Conservation (phyloP, 37 sponge, comb jelly and placozoan genomes). For the Halisarca cf. caerulea region DNA sequence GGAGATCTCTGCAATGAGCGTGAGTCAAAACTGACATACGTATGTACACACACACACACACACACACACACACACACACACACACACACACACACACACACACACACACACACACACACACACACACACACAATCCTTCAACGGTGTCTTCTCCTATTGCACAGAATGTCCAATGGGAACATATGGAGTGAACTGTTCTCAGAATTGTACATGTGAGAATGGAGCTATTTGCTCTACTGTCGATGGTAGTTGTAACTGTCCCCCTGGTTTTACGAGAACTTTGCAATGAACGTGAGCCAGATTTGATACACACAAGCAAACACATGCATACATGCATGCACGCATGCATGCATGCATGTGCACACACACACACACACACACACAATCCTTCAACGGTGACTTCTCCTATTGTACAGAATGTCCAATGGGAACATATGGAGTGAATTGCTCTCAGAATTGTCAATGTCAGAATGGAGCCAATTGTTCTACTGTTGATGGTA, state of each 20-base stretch:
- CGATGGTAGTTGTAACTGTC: slow-evolving; percentile 2
- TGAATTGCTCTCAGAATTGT: neutral
- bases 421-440: neutral
- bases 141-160: neutral
- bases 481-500: neutral
- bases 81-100: too few species aligned
- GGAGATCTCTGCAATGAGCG: slow-evolving; percentile 6
- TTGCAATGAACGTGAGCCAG: neutral
- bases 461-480: slow-evolving; percentile 25
- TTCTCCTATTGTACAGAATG: neutral
- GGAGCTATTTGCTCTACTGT: neutral
- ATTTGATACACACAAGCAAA: slow-evolving; percentile 6
- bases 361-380: slow-evolving; percentile 47
- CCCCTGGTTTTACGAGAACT: too few species aligned
- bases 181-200: neutral
- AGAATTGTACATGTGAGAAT: neutral
- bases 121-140: too few species aligned
- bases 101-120: too few species aligned
- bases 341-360: slow-evolving; percentile 30
- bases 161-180: neutral
- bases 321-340: slow-evolving; percentile 24
- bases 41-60: too few species aligned
- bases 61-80: too few species aligned
- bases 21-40: neutral
- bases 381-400: neutral